Evolutionary conservation across 2,797 vertebrate genomes (phyloP), one percentile per base, ranked within the genome.

Genomic region (Cottoperca gobio): DNA sequence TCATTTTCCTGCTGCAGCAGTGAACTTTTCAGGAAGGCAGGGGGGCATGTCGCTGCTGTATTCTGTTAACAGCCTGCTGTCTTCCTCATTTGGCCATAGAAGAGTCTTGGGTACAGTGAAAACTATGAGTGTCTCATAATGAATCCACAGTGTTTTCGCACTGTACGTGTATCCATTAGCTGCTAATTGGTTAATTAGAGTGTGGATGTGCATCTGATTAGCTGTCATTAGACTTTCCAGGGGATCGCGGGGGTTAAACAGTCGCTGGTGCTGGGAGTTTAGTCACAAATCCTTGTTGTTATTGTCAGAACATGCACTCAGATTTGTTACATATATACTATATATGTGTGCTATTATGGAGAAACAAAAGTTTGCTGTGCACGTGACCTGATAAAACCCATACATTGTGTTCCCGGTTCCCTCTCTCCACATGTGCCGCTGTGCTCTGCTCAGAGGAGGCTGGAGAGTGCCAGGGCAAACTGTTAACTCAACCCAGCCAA

Each of bases 401-500:
- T 82, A 64, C 40, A 48, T 82, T 78, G 49, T 70, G 73, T 61
- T 79, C 77, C 66, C 67, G 39, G 84, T 79, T 83, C 70, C 42
- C 31, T 50, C 49, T 80, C 67, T 86, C 57, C 78, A 81, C 80
- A 71, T 76, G 86, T 88, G 89, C 87, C 73, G 70, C 76, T 54
- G 79, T 57, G 63, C 71, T 76, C 54, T 28, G 75, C 82, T 80
- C 78, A 23, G 78, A 83, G 79, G 79, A 85, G 86, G 84, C 35
- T 63, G 81, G 72, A 78, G 85, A 89, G 85, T 54, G 69, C 86
- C 71, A 50, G 85, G 83, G 75, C 88, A 91, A 94, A 92, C 89
- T 86, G 93, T 91, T 89, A 92, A 89, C 85, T 89, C 89, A 89
- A 82, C 87, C 86, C 88, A 91, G 89, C 87, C 90, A 87, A 92